Evolutionary conservation across 2,113 vertebrate genomes (phyloP).

Genomic region (Megaceryle maxima): DNA sequence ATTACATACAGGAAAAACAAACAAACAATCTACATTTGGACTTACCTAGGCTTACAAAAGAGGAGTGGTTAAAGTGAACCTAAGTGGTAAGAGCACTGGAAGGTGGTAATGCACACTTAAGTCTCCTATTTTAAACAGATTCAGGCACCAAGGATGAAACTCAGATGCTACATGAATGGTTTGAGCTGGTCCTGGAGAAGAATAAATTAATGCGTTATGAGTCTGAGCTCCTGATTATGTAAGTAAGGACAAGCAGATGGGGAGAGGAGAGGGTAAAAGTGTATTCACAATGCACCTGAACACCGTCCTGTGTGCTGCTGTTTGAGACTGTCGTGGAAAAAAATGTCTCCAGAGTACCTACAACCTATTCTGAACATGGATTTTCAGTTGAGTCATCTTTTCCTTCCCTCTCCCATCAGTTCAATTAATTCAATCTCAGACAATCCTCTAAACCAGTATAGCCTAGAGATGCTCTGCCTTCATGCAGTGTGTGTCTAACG

Average conservation of each 20-base stretch:
- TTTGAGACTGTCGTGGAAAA: background rate
- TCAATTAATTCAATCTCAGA: background rate
- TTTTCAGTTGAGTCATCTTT: background rate
- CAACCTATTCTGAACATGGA: background rate
- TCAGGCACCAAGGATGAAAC: slow-evolving; percentile 81
- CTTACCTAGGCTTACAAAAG: background rate
- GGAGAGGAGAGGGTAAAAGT: background rate
- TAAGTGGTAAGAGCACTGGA: background rate
- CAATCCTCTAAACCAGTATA: background rate
- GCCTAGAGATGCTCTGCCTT: background rate
- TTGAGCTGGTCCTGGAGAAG: slow-evolving; percentile 93
- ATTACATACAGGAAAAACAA: background rate
- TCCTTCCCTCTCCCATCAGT: background rate
- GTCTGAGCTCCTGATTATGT: slow-evolving; percentile 86
- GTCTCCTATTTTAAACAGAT: slow-evolving; percentile 76
- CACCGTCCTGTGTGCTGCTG: background rate
- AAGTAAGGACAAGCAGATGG: slow-evolving; percentile 66
- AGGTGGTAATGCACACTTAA: slow-evolving; percentile 47
- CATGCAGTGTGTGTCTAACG: background rate
- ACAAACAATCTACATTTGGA: background rate
- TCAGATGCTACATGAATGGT: slow-evolving; percentile 89
- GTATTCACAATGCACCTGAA: background rate
- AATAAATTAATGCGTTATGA: slow-evolving; percentile 91
- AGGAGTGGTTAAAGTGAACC: background rate
- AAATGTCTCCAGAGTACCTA: background rate